Conservation (phyloP, 2,888 invertebrate genomes). For the Rotaria socialis region DNA sequence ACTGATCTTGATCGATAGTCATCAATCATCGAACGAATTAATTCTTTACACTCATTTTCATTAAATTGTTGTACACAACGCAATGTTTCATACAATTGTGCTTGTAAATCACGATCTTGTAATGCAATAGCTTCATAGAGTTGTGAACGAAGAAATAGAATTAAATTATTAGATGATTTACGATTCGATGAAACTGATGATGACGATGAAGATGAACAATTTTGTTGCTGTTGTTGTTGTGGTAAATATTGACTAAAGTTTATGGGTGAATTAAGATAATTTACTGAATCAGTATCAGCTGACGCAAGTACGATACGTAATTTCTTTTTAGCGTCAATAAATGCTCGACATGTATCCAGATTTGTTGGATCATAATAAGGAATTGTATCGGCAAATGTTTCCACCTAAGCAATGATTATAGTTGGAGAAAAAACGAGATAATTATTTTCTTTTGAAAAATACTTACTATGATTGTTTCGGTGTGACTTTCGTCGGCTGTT, state of each 20-base stretch:
- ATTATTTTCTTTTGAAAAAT: not conserved
- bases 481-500: not conserved
- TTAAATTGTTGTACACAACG: slow-evolving; percentile 73
- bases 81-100: slow-evolving; percentile 76
- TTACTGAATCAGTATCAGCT: slow-evolving; percentile 64
- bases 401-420: not conserved
- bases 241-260: not conserved
- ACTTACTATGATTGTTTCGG: not conserved
- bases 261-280: not conserved
- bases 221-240: not conserved
- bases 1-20: slow-evolving; percentile 74
- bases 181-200: not conserved
- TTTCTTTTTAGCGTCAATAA: slow-evolving; percentile 76
- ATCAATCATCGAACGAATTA: slow-evolving; percentile 71
- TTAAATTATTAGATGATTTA: slow-evolving; percentile 48
- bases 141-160: slow-evolving; percentile 62
- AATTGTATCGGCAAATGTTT: not conserved
- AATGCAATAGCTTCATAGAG: slow-evolving; percentile 76
- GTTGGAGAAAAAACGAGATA: too few species aligned
- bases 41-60: slow-evolving; percentile 68
- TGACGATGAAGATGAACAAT: not conserved
- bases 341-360: slow-evolving; percentile 65
- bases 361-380: slow-evolving; percentile 61
- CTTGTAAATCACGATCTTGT: slow-evolving; percentile 72
- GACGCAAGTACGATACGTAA: slow-evolving; percentile 82